Conservation (phyloP, 2,888 invertebrate species). For the Melolontha melolontha region DNA sequence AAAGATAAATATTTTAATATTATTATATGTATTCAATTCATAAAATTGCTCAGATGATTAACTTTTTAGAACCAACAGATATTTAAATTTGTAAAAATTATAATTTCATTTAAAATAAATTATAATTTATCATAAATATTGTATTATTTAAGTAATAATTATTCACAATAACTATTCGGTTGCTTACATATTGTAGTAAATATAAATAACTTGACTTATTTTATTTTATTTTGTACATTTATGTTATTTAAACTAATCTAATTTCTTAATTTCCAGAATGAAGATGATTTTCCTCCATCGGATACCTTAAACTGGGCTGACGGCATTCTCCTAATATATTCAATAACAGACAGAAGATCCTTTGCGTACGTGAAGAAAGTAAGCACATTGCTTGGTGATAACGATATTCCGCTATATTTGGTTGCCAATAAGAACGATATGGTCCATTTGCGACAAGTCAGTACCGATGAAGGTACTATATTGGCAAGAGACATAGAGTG, state of each 20-base stretch:
- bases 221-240: no score
- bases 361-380: constrained; percentile 86
- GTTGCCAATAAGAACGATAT: constrained; percentile 92
- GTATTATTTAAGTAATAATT: no score
- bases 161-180: no score
- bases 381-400: constrained; percentile 71
- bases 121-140: no score
- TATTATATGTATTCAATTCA: no score
- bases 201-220: no score
- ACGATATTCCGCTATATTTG: constrained; percentile 84
- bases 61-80: no score
- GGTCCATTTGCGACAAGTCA: constrained; percentile 90
- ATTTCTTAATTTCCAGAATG: constrained; percentile 67
- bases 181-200: no score
- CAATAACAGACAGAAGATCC: constrained; percentile 87
- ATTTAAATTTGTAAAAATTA: no score
- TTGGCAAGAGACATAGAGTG: constrained; percentile 90
- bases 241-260: neutral
- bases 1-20: no score
- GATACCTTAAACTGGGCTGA: constrained; percentile 92
- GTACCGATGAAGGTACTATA: constrained; percentile 88
- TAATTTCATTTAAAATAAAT: no score
- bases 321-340: constrained; percentile 88
- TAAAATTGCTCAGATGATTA: no score
- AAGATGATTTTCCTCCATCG: constrained; percentile 75